Conservation (phyloP, 2,113 vertebrate species). For the Salminus brasiliensis region DNA sequence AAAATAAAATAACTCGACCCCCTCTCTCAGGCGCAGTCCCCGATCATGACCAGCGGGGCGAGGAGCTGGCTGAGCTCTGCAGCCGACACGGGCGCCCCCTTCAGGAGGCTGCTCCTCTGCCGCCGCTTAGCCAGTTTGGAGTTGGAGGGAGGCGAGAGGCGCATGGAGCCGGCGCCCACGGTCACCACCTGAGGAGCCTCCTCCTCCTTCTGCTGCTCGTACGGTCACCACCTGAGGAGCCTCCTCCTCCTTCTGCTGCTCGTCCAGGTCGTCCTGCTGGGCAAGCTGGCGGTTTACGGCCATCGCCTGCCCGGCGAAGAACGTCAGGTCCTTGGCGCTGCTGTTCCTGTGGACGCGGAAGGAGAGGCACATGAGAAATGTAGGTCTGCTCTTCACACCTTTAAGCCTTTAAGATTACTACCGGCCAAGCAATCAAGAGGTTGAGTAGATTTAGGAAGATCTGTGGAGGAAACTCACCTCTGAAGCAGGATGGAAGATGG, state of each 20-base stretch:
- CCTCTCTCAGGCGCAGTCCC: constrained; percentile 83
- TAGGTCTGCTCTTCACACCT: neutral
- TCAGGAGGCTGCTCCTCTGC: constrained; percentile 84
- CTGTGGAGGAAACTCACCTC: constrained; percentile 82
- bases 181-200: constrained; percentile 84
- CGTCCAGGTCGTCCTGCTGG: constrained; percentile 85
- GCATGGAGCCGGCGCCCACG: constrained; percentile 86
- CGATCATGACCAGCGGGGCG: constrained; percentile 87
- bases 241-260: constrained; percentile 78
- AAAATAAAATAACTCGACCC: neutral
- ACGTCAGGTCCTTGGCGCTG: constrained; percentile 95
- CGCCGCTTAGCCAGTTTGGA: constrained; percentile 91
- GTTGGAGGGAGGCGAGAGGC: constrained; percentile 90
- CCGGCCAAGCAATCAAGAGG: neutral
- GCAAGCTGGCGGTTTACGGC: constrained; percentile 95
- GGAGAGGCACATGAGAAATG: neutral
- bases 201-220: constrained; percentile 79
- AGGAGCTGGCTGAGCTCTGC: constrained; percentile 81
- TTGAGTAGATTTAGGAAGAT: neutral
- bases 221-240: constrained; percentile 83
- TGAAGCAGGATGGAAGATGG: constrained; percentile 90
- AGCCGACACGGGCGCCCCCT: constrained; percentile 77
- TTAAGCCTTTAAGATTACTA: neutral
- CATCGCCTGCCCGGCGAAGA: constrained; percentile 92
- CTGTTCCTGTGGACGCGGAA: constrained; percentile 80